These are phyloP conservation scores for Lomographa bimaculata DNA, from an alignment of 2,888 invertebrate genomes.

Conservation along the genomic window DNA sequence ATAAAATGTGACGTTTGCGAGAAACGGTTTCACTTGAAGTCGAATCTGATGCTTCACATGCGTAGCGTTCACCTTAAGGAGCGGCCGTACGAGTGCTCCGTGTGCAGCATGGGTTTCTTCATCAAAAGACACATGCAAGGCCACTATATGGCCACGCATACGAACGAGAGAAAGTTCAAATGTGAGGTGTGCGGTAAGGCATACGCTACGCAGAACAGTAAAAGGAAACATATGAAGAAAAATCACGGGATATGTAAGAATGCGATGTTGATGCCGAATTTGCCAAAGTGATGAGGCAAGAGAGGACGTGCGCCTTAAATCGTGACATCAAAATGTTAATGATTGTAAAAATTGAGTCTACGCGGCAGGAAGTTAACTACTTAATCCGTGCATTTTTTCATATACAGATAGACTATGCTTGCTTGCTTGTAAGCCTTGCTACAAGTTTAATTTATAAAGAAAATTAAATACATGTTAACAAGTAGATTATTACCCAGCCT, in stretches of 20 bases:
- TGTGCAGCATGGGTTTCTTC: slow-evolving; percentile 75
- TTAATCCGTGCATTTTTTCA: too few species aligned
- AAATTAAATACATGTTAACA: too few species aligned
- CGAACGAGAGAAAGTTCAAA: slow-evolving; percentile 80
- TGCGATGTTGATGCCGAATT: slow-evolving; percentile 22
- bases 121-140: slow-evolving; percentile 52
- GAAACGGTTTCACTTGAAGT: slow-evolving; percentile 72
- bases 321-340: too few species aligned
- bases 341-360: too few species aligned
- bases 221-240: slow-evolving; percentile 72
- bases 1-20: slow-evolving; percentile 72
- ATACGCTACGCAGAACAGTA: slow-evolving; percentile 73
- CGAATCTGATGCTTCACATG: slow-evolving; percentile 68
- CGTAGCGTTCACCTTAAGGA: slow-evolving; percentile 72
- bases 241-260: slow-evolving; percentile 51
- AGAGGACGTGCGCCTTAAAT: too few species aligned
- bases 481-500: too few species aligned
- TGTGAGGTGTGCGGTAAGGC: slow-evolving; percentile 85
- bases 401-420: too few species aligned
- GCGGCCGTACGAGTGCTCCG: slow-evolving; percentile 69
- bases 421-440: too few species aligned
- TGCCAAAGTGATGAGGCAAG: slow-evolving; percentile 17
- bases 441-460: too few species aligned
- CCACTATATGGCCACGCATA: slow-evolving; percentile 69
- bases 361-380: too few species aligned